Base-by-base conservation (phyloP, 2,113 vertebrate genomes). In the Hydrochoerus hydrochaeris region DNA sequence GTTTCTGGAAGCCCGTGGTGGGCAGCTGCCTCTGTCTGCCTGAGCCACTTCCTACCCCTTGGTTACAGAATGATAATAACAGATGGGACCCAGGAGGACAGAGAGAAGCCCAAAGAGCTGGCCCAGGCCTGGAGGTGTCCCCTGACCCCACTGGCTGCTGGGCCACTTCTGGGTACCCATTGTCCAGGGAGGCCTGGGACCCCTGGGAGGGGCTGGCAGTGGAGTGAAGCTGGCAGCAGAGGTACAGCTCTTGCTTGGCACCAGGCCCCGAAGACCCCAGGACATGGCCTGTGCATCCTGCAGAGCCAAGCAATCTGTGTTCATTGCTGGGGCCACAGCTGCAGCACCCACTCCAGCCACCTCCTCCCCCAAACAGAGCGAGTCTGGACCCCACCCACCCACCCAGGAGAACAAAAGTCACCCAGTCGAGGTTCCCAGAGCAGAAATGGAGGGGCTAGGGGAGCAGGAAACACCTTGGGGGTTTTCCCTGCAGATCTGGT, bases 251-350 rank as follows among this genome's bases (percentile, higher is more conserved):
- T 2, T 1, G 38, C 46, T 3, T 0, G 62, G n/a, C 19, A 2
- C 30, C 2, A 32, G 49, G n/a, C n/a, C n/a, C n/a, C n/a, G n/a
- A n/a, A n/a, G n/a, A 4, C 5, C 46, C 28, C 35, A 11, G 46
- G 10, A 54, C 5, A 28, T 1, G 14, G 19, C 11, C n/a, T 11
- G 0, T 0, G 7, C 8, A 0, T 26, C 14, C 3, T 20, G 2
- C 82, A 22, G 7, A 28, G 16, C 30, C 44, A 13, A 30, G 24
- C 0, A 9, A 10, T 7, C 35, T 63, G 24, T 1, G 13, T 10
- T 38, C 0, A 0, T 41, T 5, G 0, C 32, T 1, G 22, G 54
- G 32, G 19, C 46, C 10, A 2, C 11, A 12, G 24, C 5, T 7
- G 13, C 20, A 60, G 73, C 14, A 7, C 19, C 30, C 75, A 57